A percentile compares a stretch with the other conserved stretches of the same genome.
phyloP scores from a whole-genome alignment of 2,888 invertebrate species.

The Mesopsocus fuscifrons region DNA sequence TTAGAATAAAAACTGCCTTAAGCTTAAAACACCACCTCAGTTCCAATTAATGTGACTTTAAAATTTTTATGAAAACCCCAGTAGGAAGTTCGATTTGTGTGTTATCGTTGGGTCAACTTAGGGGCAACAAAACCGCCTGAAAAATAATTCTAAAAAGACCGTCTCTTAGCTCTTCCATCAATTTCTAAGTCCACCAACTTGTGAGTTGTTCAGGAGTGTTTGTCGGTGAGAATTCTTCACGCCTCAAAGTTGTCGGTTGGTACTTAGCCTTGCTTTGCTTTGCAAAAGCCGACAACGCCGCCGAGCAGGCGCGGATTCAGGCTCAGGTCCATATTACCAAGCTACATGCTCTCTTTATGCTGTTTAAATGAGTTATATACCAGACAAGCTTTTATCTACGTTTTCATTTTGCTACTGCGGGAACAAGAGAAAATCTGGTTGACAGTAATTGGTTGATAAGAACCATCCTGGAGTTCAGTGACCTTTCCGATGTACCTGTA shows the following conservation, averaged over 20 bases:
- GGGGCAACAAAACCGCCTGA: too few relatives aligned
- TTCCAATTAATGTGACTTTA: not conserved
- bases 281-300: slow-evolving; percentile 6
- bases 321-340: too few relatives aligned
- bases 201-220: not conserved
- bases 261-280: slow-evolving; percentile 8
- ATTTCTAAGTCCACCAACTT: not conserved
- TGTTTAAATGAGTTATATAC: too few relatives aligned
- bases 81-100: not conserved
- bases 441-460: too few relatives aligned
- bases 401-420: too few relatives aligned
- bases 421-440: too few relatives aligned
- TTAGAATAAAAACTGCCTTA: slow-evolving; percentile 2
- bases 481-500: too few relatives aligned
- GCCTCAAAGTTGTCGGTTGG: slow-evolving; percentile 9
- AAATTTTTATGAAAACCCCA: not conserved
- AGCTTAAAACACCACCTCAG: slow-evolving; percentile 7
- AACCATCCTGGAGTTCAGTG: too few relatives aligned
- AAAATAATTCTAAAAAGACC: too few relatives aligned
- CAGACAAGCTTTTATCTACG: too few relatives aligned
- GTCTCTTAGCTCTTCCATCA: too few relatives aligned
- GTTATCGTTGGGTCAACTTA: not conserved
- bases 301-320: not conserved
- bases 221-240: slow-evolving; percentile 10
- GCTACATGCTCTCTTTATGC: too few relatives aligned